Base-by-base conservation (phyloP, 37 sponge, comb jelly and placozoan genomes). In the Spongilla lacustris region DNA sequence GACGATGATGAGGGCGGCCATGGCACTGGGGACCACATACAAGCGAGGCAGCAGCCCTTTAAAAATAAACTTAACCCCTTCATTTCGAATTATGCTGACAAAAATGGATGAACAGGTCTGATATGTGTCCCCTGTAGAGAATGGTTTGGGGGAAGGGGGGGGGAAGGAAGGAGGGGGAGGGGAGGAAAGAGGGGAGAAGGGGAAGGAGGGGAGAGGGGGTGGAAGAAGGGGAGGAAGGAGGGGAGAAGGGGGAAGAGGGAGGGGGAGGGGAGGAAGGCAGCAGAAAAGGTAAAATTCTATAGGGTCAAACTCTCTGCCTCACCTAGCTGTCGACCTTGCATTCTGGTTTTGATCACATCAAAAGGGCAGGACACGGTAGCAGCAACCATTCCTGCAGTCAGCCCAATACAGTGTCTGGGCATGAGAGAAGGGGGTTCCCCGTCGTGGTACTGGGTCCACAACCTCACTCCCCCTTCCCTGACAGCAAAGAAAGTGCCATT, bases 261-360 rank as follows among this genome's bases (percentile, higher is more conserved):
- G 3, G 28, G 4, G 28, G 70, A n/a, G n/a, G n/a, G n/a, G n/a
- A n/a, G n/a, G n/a, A n/a, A n/a, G n/a, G n/a, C n/a, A n/a, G n/a
- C n/a, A n/a, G n/a, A n/a, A n/a, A n/a, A n/a, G n/a, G n/a, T n/a
- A n/a, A n/a, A n/a, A n/a, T n/a, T n/a, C n/a, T n/a, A n/a, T n/a
- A n/a, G n/a, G n/a, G n/a, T n/a, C n/a, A n/a, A n/a, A n/a, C n/a
- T n/a, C n/a, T n/a, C n/a, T n/a, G n/a, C n/a, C 90, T 88, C 38
- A 80, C 91, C 87, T 8, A 93, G 84, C 80, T 87, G 87, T 35
- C 70, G 21, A 3, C 93, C 93, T 67, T 95, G 96, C 22, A 90
- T 72, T 77, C 94, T 90, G 14, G 96, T 95, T 86, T 95, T 95
- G 68, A 87, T 77, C 25, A 95, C 96, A 78, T 95, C 96, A 75